Conservation (phyloP, 2,797 vertebrate genomes). For the Sibirionetta formosa region DNA sequence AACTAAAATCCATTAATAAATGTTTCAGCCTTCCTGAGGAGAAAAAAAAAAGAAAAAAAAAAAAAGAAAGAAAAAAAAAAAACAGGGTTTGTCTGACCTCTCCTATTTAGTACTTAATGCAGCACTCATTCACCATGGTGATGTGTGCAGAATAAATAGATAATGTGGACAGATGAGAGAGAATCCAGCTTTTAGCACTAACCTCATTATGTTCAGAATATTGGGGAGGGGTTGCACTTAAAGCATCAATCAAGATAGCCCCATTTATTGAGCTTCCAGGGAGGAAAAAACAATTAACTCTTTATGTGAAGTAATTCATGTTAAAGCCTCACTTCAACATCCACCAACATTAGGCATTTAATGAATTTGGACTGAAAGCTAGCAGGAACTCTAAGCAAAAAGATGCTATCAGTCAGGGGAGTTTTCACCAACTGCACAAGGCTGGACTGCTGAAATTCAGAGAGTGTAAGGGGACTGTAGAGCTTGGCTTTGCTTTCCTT, state of each 20-base stretch:
- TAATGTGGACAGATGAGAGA: slow-evolving; percentile 64
- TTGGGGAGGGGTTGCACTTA: slow-evolving; percentile 54
- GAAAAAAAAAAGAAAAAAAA: background rate
- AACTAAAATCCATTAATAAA: slow-evolving; percentile 40
- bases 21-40: background rate
- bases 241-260: slow-evolving; percentile 49
- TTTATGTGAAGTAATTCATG: background rate
- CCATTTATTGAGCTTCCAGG: slow-evolving; percentile 37
- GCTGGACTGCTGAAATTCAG: background rate
- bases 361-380: background rate
- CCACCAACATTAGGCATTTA: background rate
- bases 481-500: background rate
- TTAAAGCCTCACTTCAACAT: background rate
- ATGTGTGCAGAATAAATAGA: slow-evolving; percentile 32
- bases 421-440: background rate
- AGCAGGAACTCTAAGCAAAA: background rate
- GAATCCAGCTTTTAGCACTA: slow-evolving; percentile 68
- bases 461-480: background rate
- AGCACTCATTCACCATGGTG: slow-evolving; percentile 54
- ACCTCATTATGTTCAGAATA: slow-evolving; percentile 64
- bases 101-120: slow-evolving; percentile 60
- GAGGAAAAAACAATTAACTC: slow-evolving; percentile 24
- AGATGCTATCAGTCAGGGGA: background rate
- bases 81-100: slow-evolving; percentile 39
- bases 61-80: background rate